Percentiles rank a stretch among this genome's conserved stretches.
phyloP scores from a whole-genome alignment of 2,113 vertebrate species.

The Tragelaphus strepsiceros region DNA sequence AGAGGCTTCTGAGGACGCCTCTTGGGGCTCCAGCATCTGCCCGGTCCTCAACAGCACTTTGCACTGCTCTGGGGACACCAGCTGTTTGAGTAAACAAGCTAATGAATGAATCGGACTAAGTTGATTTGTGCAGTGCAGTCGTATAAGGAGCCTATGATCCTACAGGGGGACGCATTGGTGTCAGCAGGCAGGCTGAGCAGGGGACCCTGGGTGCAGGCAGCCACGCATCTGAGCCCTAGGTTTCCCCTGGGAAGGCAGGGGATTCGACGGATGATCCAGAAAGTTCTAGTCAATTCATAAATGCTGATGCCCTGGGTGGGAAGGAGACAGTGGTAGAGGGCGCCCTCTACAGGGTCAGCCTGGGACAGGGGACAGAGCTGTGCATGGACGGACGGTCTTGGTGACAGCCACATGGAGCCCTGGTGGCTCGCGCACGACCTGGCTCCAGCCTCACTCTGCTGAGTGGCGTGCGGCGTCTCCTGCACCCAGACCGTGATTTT shows the following conservation, averaged over 20 bases:
- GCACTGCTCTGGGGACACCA: no score
- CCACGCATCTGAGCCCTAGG: neutral
- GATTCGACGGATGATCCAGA: neutral
- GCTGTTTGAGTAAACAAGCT: neutral
- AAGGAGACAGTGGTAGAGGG: accelerated
- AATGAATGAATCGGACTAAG: neutral
- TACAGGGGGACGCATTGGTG: no score
- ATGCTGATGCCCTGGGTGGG: accelerated
- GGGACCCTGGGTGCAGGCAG: neutral
- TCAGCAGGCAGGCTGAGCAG: neutral
- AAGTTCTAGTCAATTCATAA: neutral
- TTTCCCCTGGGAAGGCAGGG: neutral
- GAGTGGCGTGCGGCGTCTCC: accelerated
- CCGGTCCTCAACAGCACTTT: neutral
- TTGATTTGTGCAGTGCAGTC: no score
- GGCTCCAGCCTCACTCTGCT: accelerated
- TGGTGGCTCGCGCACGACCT: accelerated
- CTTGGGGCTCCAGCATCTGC: accelerated
- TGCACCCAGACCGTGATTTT: accelerated
- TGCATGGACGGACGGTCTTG: accelerated
- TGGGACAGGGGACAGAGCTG: accelerated
- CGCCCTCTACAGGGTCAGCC: accelerated
- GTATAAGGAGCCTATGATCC: neutral
- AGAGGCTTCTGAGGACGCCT: neutral
- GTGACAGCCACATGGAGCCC: neutral